These are phyloP conservation scores for Hipposideros armiger DNA, from an alignment of 2,113 vertebrate species.

Conservation along the genomic window DNA sequence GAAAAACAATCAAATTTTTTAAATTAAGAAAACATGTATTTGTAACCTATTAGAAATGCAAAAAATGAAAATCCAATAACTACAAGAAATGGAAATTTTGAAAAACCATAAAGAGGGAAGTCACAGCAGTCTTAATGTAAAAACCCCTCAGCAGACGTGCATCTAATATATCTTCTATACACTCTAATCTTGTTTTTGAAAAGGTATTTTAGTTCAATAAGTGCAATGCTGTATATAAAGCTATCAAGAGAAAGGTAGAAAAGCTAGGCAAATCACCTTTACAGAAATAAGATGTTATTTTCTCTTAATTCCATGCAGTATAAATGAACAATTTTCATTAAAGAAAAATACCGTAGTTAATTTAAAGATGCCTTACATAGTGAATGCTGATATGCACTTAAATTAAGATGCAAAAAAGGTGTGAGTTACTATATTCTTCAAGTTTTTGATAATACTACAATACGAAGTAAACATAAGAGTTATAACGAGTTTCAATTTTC, in stretches of 20 bases:
- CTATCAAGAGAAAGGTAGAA: background rate
- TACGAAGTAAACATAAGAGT: background rate
- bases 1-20: background rate
- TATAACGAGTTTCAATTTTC: background rate
- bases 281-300: slow-evolving; percentile 30
- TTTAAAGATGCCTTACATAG: background rate
- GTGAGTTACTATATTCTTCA: background rate
- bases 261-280: slow-evolving; percentile 16
- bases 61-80: slow-evolving; percentile 19
- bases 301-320: slow-evolving; percentile 7
- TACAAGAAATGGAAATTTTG: background rate
- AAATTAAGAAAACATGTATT: slow-evolving; percentile 37
- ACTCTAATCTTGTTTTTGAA: background rate
- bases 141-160: background rate
- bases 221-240: background rate
- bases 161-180: background rate
- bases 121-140: background rate
- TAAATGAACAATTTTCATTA: slow-evolving; percentile 45
- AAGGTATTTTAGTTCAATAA: background rate
- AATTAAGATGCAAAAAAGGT: background rate
- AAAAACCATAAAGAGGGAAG: background rate
- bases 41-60: slow-evolving; percentile 42
- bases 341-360: slow-evolving; percentile 46
- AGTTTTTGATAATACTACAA: slow-evolving; percentile 31
- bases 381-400: slow-evolving; percentile 24